A percentile compares a stretch with the other conserved stretches of the same genome.
Conservation (phyloP, 2,888 invertebrate species). For the Lacanobia wlatinum region DNA sequence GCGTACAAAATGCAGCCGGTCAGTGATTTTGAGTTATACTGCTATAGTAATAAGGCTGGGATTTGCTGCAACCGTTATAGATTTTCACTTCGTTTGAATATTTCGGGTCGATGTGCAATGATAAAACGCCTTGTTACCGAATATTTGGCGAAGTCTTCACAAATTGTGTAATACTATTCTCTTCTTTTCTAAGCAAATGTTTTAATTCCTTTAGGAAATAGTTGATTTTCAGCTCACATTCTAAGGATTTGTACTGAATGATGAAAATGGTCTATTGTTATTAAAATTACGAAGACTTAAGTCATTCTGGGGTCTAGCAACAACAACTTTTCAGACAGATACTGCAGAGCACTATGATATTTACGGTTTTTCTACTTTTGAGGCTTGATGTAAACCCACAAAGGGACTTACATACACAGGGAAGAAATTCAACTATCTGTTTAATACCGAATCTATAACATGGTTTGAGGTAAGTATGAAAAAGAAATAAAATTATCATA, state of each 20-base stretch:
- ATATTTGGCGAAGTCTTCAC: neutral
- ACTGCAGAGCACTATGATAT: too few species aligned
- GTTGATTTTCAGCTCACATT: neutral
- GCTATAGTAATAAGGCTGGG: neutral
- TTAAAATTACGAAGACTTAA: too few species aligned
- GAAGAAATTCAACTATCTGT: too few species aligned
- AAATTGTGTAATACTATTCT: neutral
- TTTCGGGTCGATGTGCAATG: neutral
- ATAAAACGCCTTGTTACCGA: neutral
- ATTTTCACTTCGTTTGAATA: neutral
- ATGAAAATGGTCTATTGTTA: too few species aligned
- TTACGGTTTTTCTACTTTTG: too few species aligned
- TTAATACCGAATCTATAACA: neutral
- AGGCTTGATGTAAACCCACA: too few species aligned
- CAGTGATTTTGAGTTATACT: slow-evolving; percentile 14
- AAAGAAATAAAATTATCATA: neutral
- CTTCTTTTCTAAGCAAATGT: neutral
- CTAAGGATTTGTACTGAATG: too few species aligned
- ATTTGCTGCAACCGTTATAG: slow-evolving; percentile 2
- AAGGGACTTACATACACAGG: too few species aligned
- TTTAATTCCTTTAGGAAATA: neutral
- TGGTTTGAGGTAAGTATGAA: neutral
- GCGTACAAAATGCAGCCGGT: slow-evolving; percentile 48
- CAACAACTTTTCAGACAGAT: too few species aligned
- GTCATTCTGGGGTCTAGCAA: too few species aligned